Evolutionary conservation across 92 coral and sea anemone genomes (phyloP).

Genomic region (Porites cylindrica): DNA sequence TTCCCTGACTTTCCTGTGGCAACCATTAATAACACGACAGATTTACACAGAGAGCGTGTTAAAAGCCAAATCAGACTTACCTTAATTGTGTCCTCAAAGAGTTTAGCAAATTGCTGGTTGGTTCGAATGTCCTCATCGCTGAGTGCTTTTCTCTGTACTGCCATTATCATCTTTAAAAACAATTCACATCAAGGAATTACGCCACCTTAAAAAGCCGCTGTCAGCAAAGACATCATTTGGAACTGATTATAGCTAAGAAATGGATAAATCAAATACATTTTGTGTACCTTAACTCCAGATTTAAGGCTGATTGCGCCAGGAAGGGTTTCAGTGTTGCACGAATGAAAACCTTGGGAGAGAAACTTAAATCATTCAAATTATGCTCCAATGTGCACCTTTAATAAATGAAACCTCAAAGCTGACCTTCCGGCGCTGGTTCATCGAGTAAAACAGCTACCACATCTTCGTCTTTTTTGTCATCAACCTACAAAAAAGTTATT

Average conservation of each 20-base stretch:
- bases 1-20: neutral
- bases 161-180: slow-evolving; percentile 83
- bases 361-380: too few relatives aligned
- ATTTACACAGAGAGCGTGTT: too few relatives aligned
- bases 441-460: slow-evolving; percentile 90
- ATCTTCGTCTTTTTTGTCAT: slow-evolving; percentile 96
- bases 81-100: slow-evolving; percentile 93
- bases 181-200: neutral
- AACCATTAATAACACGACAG: neutral
- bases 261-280: too few relatives aligned
- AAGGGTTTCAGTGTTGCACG: slow-evolving; percentile 89
- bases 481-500: slow-evolving; percentile 66
- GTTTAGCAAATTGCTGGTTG: slow-evolving; percentile 88
- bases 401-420: neutral
- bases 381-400: neutral
- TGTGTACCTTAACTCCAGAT: slow-evolving; percentile 87
- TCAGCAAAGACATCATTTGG: too few relatives aligned
- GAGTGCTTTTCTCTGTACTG: slow-evolving; percentile 91
- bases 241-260: too few relatives aligned
- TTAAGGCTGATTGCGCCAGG: slow-evolving; percentile 82
- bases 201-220: too few relatives aligned
- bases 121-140: slow-evolving; percentile 90
- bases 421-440: slow-evolving; percentile 97
- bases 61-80: slow-evolving; percentile 30
- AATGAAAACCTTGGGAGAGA: slow-evolving; percentile 79